These are phyloP conservation scores for Coenonympha glycerion DNA, from an alignment of 2,888 invertebrate species.

Conservation along the genomic window DNA sequence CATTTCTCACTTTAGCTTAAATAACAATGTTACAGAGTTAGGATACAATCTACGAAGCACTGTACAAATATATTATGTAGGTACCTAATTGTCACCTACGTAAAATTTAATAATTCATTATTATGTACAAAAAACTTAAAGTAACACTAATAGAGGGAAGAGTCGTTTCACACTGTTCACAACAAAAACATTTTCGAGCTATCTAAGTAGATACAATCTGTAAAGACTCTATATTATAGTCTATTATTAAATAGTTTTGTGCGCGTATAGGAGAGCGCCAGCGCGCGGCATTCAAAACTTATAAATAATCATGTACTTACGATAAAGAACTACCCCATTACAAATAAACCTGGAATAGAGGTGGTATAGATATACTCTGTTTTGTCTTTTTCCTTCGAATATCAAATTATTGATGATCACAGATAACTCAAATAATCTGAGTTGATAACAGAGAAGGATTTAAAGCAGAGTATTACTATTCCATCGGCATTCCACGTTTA, in stretches of 20 bases:
- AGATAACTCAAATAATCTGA: too few relatives aligned
- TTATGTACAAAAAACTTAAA: constrained; percentile 23
- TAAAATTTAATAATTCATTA: constrained; percentile 13
- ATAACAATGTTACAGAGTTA: constrained; percentile 15
- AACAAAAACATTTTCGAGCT: constrained; percentile 11
- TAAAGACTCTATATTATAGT: constrained; percentile 8
- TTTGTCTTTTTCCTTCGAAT: too few relatives aligned
- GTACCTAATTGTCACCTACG: constrained; percentile 11
- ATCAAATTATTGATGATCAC: too few relatives aligned
- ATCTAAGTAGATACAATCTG: constrained; percentile 1
- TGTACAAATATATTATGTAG: constrained; percentile 26
- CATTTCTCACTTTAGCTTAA: constrained; percentile 13
- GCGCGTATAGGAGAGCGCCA: constrained; percentile 4
- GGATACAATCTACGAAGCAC: constrained; percentile 22
- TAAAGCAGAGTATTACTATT: too few relatives aligned
- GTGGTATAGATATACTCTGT: too few relatives aligned
- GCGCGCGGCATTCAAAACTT: neutral
- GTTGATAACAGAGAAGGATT: too few relatives aligned
- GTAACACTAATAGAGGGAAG: neutral
- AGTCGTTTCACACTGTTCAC: neutral
- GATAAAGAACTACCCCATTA: too few relatives aligned
- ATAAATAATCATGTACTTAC: too few relatives aligned
- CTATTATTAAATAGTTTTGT: constrained; percentile 2
- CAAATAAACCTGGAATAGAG: too few relatives aligned
- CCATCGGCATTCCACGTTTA: too few relatives aligned